Evolutionary conservation across 2,113 vertebrate genomes (phyloP).

Genomic region (Dipodomys spectabilis): DNA sequence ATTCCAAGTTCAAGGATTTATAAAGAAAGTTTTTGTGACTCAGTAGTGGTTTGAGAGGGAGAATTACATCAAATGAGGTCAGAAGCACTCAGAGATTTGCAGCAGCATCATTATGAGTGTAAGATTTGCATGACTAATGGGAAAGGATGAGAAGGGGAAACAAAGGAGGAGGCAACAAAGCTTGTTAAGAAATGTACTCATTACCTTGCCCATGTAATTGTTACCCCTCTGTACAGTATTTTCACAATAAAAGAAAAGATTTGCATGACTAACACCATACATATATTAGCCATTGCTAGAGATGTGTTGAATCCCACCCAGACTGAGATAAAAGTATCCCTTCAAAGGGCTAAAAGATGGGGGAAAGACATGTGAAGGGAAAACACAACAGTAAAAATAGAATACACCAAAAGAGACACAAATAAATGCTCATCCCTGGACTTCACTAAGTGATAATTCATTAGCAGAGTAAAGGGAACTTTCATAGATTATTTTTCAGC

Average conservation of each 20-base stretch:
- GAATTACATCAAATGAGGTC: background rate
- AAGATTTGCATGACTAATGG: background rate
- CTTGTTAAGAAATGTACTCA: no score
- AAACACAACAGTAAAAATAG: background rate
- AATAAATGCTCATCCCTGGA: background rate
- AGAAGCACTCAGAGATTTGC: background rate
- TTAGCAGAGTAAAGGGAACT: background rate
- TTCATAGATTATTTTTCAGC: background rate
- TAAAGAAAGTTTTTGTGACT: background rate
- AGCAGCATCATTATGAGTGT: background rate
- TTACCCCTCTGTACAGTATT: no score
- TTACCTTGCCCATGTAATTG: no score
- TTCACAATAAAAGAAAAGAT: no score
- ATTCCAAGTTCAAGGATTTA: background rate
- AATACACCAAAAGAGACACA: background rate
- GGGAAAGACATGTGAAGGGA: background rate
- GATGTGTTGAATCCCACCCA: background rate
- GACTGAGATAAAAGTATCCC: background rate
- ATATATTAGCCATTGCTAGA: background rate
- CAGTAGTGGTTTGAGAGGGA: background rate
- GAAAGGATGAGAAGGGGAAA: no score
- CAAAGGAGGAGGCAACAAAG: no score
- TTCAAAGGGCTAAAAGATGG: background rate
- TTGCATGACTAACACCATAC: no score
- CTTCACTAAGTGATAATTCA: background rate